phyloP scores from a whole-genome alignment of 2,888 invertebrate genomes.

The Meliscaeva auricollis region DNA sequence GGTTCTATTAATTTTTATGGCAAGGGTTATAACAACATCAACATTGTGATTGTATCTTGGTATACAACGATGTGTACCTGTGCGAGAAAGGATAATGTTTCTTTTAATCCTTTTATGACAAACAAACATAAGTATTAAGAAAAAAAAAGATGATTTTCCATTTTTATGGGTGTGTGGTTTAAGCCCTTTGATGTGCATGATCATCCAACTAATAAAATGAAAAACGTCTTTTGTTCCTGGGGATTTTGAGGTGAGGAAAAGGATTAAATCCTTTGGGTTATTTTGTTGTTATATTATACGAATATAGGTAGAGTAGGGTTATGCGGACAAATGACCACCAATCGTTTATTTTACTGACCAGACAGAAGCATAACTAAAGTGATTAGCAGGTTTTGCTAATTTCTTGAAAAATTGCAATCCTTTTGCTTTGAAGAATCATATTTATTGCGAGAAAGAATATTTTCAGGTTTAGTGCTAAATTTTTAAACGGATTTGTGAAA shows the following conservation, averaged over 20 bases:
- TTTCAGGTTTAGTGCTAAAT: neutral
- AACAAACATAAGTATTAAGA: conserved; percentile 79
- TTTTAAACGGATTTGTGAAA: neutral
- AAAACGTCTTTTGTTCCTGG: conserved; percentile 49
- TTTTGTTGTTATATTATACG: neutral
- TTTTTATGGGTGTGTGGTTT: conserved; percentile 83
- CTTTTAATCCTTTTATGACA: conserved; percentile 82
- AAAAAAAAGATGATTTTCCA: conserved; percentile 78
- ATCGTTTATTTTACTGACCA: conserved; percentile 54
- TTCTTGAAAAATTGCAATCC: conserved; percentile 52
- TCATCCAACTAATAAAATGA: conserved; percentile 82
- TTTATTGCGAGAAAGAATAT: neutral
- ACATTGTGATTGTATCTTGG: conserved; percentile 1
- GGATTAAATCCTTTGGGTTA: conserved; percentile 45
- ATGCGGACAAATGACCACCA: conserved; percentile 38
- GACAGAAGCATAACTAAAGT: conserved; percentile 72
- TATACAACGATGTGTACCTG: conserved; percentile 77
- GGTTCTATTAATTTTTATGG: conserved; percentile 69
- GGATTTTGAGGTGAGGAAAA: conserved; percentile 48
- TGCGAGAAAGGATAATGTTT: conserved; percentile 65
- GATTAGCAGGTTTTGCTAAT: conserved; percentile 64
- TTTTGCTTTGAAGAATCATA: conserved; percentile 25
- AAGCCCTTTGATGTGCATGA: conserved; percentile 83
- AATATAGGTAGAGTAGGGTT: neutral
- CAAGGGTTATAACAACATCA: conserved; percentile 70